Evolutionary conservation across 1,140 invertebrate species (phyloP).

Genomic region (Ips nitidus): DNA sequence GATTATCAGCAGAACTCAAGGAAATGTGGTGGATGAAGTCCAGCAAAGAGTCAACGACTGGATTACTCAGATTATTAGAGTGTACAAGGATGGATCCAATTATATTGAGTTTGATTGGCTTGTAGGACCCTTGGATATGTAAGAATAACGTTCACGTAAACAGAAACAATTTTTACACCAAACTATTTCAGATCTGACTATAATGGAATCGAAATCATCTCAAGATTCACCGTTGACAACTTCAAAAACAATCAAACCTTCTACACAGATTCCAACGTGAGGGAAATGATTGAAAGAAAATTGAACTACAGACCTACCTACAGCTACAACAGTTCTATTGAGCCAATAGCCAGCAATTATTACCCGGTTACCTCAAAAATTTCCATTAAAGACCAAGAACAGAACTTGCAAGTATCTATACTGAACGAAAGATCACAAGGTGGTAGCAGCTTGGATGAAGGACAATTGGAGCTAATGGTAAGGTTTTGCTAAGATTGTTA

Average conservation of each 20-base stretch:
- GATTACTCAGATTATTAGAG: conserved; percentile 64
- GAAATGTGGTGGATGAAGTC: conserved; percentile 65
- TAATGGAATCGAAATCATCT: conserved; percentile 63
- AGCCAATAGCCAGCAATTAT: conserved; percentile 83
- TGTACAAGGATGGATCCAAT: conserved; percentile 54
- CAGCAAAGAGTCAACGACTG: conserved; percentile 64
- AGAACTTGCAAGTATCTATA: conserved; percentile 59
- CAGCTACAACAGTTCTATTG: conserved; percentile 64
- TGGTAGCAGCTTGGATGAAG: conserved; percentile 72
- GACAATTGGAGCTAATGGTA: conserved; percentile 75
- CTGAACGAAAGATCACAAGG: conserved; percentile 79
- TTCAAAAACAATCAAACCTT: conserved; percentile 57
- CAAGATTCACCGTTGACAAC: conserved; percentile 52
- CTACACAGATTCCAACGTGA: conserved; percentile 72
- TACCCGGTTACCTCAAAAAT: conserved; percentile 89
- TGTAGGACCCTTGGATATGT: conserved; percentile 74
- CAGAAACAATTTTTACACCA: conserved; percentile 41
- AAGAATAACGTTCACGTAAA: background rate
- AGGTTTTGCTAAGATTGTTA: background rate
- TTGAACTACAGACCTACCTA: conserved; percentile 74
- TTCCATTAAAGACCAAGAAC: conserved; percentile 45
- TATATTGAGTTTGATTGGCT: conserved; percentile 70
- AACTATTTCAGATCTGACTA: conserved; percentile 48
- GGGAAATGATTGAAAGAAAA: conserved; percentile 64
- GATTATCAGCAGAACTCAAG: conserved; percentile 46